Conservation (phyloP, 2,888 invertebrate species). For the Archaeoteleia sp. region DNA sequence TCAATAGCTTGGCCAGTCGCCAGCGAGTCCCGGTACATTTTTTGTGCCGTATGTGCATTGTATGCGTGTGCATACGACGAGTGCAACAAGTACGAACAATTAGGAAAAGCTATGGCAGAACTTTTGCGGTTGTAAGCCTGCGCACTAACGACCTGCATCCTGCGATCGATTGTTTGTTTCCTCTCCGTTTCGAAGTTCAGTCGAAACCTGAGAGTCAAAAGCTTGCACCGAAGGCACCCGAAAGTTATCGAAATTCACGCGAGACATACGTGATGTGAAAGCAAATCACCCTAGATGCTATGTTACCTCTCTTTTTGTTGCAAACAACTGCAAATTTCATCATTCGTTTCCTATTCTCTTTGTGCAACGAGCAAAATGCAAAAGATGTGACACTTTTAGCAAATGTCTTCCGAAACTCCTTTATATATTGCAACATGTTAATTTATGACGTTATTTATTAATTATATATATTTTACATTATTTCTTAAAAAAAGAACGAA, state of each 20-base stretch:
- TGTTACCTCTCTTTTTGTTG: background rate
- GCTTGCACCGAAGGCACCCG: background rate
- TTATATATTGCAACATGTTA: too few relatives aligned
- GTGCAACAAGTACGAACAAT: background rate
- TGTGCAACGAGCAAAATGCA: too few relatives aligned
- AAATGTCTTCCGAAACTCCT: too few relatives aligned
- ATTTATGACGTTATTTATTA: too few relatives aligned
- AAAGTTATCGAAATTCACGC: conserved; percentile 1
- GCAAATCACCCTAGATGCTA: background rate
- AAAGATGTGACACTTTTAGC: too few relatives aligned
- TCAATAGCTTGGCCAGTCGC: background rate
- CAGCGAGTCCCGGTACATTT: background rate
- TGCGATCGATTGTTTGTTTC: background rate
- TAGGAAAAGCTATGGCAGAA: conserved; percentile 1
- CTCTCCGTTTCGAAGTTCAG: background rate
- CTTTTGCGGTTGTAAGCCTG: background rate
- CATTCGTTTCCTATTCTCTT: too few relatives aligned
- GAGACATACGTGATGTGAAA: background rate
- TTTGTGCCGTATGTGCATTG: background rate
- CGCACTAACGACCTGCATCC: background rate
- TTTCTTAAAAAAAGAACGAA: too few relatives aligned
- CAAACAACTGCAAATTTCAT: background rate
- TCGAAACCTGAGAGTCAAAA: background rate
- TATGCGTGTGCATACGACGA: background rate
- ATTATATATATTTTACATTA: too few relatives aligned